These are phyloP conservation scores for Atherinosoma microstoma DNA, from an alignment of 2,797 vertebrate species.

Conservation along the genomic window DNA sequence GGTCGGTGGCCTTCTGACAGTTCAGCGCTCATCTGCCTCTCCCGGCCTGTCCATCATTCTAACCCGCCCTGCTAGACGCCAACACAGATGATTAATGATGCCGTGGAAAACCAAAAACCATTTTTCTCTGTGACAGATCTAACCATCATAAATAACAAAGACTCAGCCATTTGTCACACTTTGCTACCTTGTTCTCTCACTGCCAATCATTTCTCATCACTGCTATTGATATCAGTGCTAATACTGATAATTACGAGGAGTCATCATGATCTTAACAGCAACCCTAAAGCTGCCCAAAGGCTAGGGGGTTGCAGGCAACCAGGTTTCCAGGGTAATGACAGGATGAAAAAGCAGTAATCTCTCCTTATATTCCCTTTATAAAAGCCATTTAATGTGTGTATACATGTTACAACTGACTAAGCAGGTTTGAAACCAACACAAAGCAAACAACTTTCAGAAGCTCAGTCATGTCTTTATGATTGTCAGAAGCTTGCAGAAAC, in stretches of 20 bases:
- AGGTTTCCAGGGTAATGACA: conserved; percentile 24
- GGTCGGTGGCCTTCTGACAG: conserved; percentile 27
- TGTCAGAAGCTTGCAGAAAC: conserved; percentile 11
- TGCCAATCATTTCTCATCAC: conserved; percentile 24
- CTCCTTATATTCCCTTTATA: conserved; percentile 16
- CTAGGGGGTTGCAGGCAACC: conserved; percentile 18
- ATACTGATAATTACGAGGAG: conserved; percentile 40
- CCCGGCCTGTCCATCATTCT: conserved; percentile 36
- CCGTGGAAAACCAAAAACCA: conserved; percentile 43
- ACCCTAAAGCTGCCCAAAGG: conserved; percentile 33
- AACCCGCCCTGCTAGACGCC: conserved; percentile 49
- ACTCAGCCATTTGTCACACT: conserved; percentile 46
- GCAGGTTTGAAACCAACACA: not conserved
- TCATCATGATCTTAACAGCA: conserved; percentile 25
- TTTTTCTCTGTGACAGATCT: conserved; percentile 44
- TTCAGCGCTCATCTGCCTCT: conserved; percentile 39
- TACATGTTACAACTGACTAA: not conserved
- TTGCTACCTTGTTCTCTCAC: conserved; percentile 43
- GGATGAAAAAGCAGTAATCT: conserved; percentile 4
- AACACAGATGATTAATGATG: conserved; percentile 54
- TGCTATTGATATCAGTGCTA: conserved; percentile 14
- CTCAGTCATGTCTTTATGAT: not conserved
- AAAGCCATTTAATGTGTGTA: not conserved
- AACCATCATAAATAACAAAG: conserved; percentile 33
- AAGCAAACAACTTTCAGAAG: not conserved